phyloP scores from a whole-genome alignment of 2,113 vertebrate species.

The Rhinogobius similis region DNA sequence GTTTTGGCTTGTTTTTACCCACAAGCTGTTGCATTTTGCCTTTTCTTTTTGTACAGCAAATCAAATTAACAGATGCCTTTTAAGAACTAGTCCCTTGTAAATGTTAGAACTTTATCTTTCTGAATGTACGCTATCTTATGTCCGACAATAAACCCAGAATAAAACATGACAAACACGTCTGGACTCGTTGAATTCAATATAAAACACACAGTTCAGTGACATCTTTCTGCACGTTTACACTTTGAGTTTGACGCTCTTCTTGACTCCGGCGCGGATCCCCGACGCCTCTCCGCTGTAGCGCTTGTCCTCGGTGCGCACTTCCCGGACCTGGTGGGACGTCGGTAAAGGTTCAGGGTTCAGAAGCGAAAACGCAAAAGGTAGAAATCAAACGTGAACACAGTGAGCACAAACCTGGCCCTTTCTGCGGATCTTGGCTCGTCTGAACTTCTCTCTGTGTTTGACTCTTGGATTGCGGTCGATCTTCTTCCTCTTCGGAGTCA shows the following conservation, averaged over 20 bases:
- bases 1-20: not conserved
- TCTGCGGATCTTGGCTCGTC: constrained; percentile 89
- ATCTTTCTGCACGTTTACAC: not conserved
- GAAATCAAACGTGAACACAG: not conserved
- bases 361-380: not conserved
- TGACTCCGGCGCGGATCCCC: constrained; percentile 94
- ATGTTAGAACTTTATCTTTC: not conserved
- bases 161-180: not conserved
- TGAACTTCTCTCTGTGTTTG: constrained; percentile 93
- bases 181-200: not conserved
- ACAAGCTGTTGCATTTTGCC: constrained; percentile 1
- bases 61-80: not conserved
- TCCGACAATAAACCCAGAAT: not conserved
- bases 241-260: constrained; percentile 88
- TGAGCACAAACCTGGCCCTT: constrained; percentile 85
- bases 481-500: constrained; percentile 93
- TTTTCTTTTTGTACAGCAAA: constrained; percentile 15
- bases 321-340: constrained; percentile 79
- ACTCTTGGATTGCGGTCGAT: constrained; percentile 95
- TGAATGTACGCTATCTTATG: not conserved
- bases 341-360: not conserved
- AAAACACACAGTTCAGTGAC: constrained; percentile 16
- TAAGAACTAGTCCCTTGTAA: not conserved
- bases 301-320: constrained; percentile 83
- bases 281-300: constrained; percentile 88